phyloP scores from a whole-genome alignment of 2,797 vertebrate genomes.

The Melanotaenia trifasciata region DNA sequence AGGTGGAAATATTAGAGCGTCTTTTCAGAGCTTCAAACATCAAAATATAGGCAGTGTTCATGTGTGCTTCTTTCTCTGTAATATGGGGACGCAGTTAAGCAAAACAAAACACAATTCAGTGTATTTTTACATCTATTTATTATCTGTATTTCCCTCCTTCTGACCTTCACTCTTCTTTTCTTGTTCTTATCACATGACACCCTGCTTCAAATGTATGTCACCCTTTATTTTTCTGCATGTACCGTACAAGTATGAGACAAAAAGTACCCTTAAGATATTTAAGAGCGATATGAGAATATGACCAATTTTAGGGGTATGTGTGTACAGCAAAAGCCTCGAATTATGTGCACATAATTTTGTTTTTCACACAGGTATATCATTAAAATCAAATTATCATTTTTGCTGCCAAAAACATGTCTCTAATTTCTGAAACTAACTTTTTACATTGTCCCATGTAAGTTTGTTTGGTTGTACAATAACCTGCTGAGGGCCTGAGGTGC shows the following conservation, averaged over 20 bases:
- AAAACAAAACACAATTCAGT: not conserved
- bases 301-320: not conserved
- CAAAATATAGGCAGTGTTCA: slow-evolving; percentile 7
- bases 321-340: not conserved
- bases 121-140: not conserved
- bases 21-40: slow-evolving; percentile 33
- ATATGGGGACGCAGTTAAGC: not conserved
- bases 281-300: not conserved
- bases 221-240: not conserved
- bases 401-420: not conserved
- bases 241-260: not conserved
- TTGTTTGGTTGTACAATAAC: not conserved
- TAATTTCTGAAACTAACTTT: slow-evolving; percentile 5
- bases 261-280: not conserved
- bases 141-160: not conserved
- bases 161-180: not conserved
- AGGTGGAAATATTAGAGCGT: slow-evolving; percentile 78
- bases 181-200: not conserved
- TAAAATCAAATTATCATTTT: not conserved
- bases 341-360: not conserved
- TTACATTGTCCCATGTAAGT: not conserved
- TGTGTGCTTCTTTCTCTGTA: not conserved
- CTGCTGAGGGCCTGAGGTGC: not conserved
- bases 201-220: not conserved
- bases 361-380: not conserved